phyloP scores from a whole-genome alignment of 2,888 invertebrate species.

The Ephialtes manifestator region DNA sequence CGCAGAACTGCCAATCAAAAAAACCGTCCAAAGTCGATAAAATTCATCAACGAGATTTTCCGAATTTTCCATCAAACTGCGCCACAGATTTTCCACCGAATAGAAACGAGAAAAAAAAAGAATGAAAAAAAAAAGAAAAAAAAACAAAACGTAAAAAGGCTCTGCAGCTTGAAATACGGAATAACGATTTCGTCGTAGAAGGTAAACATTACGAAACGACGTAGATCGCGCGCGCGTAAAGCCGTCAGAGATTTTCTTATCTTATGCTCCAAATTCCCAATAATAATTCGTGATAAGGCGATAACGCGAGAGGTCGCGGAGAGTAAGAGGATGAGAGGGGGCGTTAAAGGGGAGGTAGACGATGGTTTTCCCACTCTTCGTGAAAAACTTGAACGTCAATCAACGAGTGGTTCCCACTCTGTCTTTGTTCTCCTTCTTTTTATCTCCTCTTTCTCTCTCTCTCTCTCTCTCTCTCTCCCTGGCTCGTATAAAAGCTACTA shows the following conservation, averaged over 20 bases:
- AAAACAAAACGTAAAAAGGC: background rate
- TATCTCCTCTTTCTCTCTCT: conserved; percentile 24
- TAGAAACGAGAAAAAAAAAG: background rate
- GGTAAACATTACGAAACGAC: conserved; percentile 65
- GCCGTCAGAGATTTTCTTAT: conserved; percentile 69
- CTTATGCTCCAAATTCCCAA: conserved; percentile 68
- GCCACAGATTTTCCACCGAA: background rate
- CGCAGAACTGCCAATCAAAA: conserved; percentile 39
- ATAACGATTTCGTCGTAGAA: conserved; percentile 49
- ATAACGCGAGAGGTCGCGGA: conserved; percentile 64
- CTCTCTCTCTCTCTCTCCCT: background rate
- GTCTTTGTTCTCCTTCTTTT: conserved; percentile 43
- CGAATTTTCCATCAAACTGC: conserved; percentile 26
- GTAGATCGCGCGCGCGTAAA: conserved; percentile 33
- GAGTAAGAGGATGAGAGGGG: conserved; percentile 45
- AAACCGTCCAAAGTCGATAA: conserved; percentile 18
- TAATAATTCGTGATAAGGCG: conserved; percentile 69
- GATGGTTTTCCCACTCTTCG: conserved; percentile 44
- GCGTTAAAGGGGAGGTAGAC: conserved; percentile 39
- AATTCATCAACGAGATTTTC: conserved; percentile 8
- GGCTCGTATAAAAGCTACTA: background rate
- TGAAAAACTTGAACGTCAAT: conserved; percentile 60
- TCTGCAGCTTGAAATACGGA: background rate
- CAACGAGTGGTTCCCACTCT: conserved; percentile 33
- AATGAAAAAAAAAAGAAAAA: background rate